These are phyloP conservation scores for Cyrtonyx montezumae DNA, from an alignment of 2,113 vertebrate genomes.

Conservation along the genomic window DNA sequence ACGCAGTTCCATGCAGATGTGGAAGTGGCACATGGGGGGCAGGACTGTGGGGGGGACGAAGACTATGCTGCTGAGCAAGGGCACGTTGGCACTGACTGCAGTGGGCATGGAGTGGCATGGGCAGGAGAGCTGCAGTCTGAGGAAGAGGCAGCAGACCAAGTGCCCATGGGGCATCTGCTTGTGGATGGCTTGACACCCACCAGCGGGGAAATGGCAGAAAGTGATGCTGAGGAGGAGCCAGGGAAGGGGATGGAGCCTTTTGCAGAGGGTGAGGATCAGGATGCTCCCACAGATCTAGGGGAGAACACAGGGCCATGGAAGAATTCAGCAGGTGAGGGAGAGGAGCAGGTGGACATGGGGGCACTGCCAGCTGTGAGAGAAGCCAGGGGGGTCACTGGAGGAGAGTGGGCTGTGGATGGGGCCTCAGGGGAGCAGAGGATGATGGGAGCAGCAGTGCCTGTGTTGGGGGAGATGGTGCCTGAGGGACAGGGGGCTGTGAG, in stretches of 20 bases:
- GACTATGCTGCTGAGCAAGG: neutral
- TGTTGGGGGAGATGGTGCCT: neutral
- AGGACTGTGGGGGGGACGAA: neutral
- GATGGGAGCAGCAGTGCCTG: rapidly evolving
- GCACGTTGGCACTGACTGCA: rapidly evolving
- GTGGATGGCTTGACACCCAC: neutral
- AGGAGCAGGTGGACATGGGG: neutral
- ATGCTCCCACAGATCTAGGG: rapidly evolving
- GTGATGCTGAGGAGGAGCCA: neutral
- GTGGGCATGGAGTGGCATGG: rapidly evolving
- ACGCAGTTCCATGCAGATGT: neutral
- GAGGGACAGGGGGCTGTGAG: neutral
- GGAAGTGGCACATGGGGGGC: neutral
- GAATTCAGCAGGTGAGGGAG: rapidly evolving
- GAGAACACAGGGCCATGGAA: neutral
- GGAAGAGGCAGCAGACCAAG: neutral
- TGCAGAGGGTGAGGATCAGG: neutral
- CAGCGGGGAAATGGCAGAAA: neutral
- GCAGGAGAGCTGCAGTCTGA: rapidly evolving
- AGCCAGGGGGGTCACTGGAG: neutral
- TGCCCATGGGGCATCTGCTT: neutral
- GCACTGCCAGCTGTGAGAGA: neutral
- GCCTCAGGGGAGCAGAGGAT: neutral
- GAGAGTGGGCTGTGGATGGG: neutral
- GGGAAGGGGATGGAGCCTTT: neutral